Percentiles rank a stretch among this genome's conserved stretches.
Evolutionary conservation across 2,113 vertebrate genomes (phyloP).

Genomic region (Anguilla rostrata): DNA sequence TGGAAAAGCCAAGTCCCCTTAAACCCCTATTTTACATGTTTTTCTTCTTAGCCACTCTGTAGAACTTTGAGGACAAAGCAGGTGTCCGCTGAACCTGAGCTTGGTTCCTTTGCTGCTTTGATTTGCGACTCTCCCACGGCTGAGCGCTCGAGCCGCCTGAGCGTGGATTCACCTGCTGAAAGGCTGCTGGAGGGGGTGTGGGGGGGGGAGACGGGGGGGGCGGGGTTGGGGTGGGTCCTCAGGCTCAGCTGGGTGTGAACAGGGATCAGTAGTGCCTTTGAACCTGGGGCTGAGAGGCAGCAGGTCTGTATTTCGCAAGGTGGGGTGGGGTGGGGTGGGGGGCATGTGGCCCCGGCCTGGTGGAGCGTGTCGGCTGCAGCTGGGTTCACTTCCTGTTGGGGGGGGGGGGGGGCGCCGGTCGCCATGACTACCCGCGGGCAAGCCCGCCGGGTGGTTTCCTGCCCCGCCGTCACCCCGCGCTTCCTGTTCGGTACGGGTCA

Average conservation of each 20-base stretch:
- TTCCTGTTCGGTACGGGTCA: neutral
- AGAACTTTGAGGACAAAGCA: slow-evolving; percentile 65
- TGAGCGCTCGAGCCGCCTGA: slow-evolving; percentile 48
- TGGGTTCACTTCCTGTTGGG: neutral
- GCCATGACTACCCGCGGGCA: slow-evolving; percentile 1
- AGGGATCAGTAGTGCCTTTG: neutral
- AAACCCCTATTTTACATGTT: slow-evolving; percentile 17
- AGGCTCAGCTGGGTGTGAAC: neutral
- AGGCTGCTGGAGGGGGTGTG: neutral
- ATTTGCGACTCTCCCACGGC: slow-evolving; percentile 63
- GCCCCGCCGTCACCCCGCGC: neutral
- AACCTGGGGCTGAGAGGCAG: neutral
- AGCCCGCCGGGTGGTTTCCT: neutral
- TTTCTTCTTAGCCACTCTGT: slow-evolving; percentile 62
- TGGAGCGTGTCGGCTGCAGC: neutral
- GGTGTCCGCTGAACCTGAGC: slow-evolving; percentile 62
- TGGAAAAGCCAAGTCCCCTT: too few relatives aligned
- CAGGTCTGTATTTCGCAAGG: neutral
- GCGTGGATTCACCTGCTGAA: slow-evolving; percentile 56
- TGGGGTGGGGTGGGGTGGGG: neutral
- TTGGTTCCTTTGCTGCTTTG: slow-evolving; percentile 52
- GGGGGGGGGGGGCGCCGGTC: neutral
- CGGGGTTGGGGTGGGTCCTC: neutral
- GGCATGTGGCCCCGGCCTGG: neutral
- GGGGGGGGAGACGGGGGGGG: neutral